phyloP scores from a whole-genome alignment of 1,140 invertebrate species.

The Drosophila pectinifera region DNA sequence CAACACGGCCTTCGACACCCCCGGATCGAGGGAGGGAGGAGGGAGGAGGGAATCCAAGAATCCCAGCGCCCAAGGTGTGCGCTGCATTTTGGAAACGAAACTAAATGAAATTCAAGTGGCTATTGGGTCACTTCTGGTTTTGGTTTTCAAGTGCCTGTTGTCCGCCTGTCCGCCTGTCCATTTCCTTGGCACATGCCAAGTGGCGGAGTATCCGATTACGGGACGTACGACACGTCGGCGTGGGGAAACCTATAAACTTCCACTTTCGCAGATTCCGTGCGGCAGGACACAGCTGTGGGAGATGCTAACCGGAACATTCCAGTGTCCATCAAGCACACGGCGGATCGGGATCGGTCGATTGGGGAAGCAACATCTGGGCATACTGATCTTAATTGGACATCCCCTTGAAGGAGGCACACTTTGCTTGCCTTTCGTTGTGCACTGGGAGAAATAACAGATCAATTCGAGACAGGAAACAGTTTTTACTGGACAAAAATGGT shows the following conservation, averaged over 20 bases:
- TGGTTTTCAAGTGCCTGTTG: constrained; percentile 56
- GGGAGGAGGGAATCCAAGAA: constrained; percentile 22
- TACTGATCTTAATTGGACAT: constrained; percentile 71
- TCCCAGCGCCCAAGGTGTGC: constrained; percentile 37
- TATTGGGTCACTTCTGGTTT: constrained; percentile 69
- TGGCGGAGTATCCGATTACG: constrained; percentile 61
- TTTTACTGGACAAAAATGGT: too few species aligned
- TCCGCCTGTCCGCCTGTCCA: constrained; percentile 47
- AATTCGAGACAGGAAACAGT: too few species aligned
- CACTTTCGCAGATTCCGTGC: constrained; percentile 31
- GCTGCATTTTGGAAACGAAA: constrained; percentile 57
- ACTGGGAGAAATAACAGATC: constrained; percentile 6
- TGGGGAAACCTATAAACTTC: constrained; percentile 32
- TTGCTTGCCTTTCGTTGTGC: not conserved
- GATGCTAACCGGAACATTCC: constrained; percentile 43
- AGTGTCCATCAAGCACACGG: constrained; percentile 60
- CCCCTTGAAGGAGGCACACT: constrained; percentile 15
- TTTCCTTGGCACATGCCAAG: constrained; percentile 81
- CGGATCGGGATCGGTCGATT: not conserved
- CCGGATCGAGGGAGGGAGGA: constrained; percentile 2
- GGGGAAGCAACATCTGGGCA: constrained; percentile 58
- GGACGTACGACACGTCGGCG: not conserved
- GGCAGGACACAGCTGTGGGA: constrained; percentile 52
- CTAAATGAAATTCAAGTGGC: constrained; percentile 77
- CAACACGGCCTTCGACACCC: constrained; percentile 77